A percentile compares a stretch with the other conserved stretches of the same genome.
Conservation (phyloP, 2,113 vertebrate species). For the Craseonycteris thonglongyai region DNA sequence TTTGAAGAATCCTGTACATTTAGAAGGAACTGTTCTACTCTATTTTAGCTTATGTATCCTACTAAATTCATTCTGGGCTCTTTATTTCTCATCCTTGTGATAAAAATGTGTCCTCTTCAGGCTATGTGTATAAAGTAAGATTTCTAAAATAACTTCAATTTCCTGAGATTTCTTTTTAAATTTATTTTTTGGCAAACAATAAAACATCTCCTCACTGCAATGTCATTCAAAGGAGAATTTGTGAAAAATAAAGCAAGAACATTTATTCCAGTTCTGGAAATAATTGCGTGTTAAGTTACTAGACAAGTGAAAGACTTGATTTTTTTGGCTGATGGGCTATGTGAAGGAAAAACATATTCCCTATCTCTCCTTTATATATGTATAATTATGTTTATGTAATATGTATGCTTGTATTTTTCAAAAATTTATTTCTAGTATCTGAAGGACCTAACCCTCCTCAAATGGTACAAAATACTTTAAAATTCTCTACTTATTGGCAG, state of each 20-base stretch:
- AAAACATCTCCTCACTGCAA: background rate
- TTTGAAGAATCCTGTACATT: background rate
- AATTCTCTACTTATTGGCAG: background rate
- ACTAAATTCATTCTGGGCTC: conserved; percentile 14
- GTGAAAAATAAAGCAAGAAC: background rate
- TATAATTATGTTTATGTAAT: background rate
- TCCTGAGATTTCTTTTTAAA: background rate
- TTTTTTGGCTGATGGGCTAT: background rate
- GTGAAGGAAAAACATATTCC: background rate
- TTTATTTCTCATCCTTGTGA: conserved; percentile 17
- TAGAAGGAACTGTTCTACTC: background rate
- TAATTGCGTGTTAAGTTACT: conserved; percentile 1
- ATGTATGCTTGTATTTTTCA: background rate
- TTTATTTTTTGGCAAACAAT: background rate
- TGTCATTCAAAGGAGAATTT: background rate
- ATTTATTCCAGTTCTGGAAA: conserved; percentile 39
- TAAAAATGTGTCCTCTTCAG: conserved; percentile 28
- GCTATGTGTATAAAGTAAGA: conserved; percentile 2
- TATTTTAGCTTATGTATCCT: conserved; percentile 15
- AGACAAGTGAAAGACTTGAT: background rate
- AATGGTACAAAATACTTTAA: background rate
- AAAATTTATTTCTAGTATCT: background rate
- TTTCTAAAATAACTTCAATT: conserved; percentile 36
- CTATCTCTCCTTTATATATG: background rate
- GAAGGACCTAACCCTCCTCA: background rate